Conservation (phyloP, 2,888 invertebrate genomes). For the Macrophya alboannulata region DNA sequence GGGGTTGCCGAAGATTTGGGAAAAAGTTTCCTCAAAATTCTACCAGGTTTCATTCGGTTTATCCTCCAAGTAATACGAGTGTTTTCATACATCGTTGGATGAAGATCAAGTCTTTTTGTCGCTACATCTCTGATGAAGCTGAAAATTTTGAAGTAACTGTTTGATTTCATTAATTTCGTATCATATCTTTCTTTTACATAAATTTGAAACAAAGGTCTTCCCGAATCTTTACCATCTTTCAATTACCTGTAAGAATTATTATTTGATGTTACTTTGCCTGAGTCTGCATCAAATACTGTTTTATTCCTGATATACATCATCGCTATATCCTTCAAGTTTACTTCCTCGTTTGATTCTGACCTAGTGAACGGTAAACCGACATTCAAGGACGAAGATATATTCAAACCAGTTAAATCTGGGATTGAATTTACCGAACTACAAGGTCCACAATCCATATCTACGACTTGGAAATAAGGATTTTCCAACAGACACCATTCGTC, state of each 20-base stretch:
- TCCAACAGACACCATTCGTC: conserved; percentile 92
- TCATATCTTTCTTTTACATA: not conserved
- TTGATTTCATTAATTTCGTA: not conserved
- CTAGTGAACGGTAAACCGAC: conserved; percentile 83
- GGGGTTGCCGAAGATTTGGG: conserved; percentile 87
- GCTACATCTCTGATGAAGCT: conserved; percentile 72
- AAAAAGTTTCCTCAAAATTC: conserved; percentile 87
- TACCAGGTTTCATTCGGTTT: conserved; percentile 88
- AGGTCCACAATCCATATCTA: conserved; percentile 93
- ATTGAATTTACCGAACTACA: conserved; percentile 88
- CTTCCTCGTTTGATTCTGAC: conserved; percentile 83
- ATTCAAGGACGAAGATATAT: conserved; percentile 81
- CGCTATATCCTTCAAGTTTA: conserved; percentile 82
- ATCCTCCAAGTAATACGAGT: conserved; percentile 85
- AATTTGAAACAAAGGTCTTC: not conserved
- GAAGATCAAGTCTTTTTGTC: conserved; percentile 66
- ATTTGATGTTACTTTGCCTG: conserved; percentile 82
- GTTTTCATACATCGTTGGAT: conserved; percentile 68
- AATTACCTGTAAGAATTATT: conserved; percentile 68
- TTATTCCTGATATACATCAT: conserved; percentile 84
- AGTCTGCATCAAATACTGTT: conserved; percentile 84
- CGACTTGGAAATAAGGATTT: conserved; percentile 91
- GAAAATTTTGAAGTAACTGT: not conserved
- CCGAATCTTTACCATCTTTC: conserved; percentile 21
- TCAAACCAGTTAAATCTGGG: conserved; percentile 84